These are phyloP conservation scores for Lordiphosa collinella DNA, from an alignment of 1,140 invertebrate species.

Conservation along the genomic window DNA sequence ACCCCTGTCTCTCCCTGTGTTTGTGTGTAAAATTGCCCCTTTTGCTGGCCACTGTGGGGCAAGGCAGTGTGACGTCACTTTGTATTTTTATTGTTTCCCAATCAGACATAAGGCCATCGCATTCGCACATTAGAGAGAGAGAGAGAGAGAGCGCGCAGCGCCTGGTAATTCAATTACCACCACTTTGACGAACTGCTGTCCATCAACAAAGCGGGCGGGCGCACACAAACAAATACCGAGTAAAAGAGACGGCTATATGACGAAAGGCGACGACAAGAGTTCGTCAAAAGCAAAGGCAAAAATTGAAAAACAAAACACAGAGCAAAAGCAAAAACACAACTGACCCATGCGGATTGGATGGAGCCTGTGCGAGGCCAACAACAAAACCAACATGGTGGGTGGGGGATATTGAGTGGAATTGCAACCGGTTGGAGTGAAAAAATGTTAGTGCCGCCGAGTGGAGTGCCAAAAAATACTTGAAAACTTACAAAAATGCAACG, in stretches of 20 bases:
- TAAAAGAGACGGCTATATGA: conserved; percentile 61
- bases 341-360: conserved; percentile 55
- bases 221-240: conserved; percentile 9
- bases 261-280: conserved; percentile 74
- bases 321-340: conserved; percentile 37
- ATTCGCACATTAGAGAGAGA: conserved; percentile 36
- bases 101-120: conserved; percentile 47
- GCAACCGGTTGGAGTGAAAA: conserved; percentile 9
- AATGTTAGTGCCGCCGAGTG: conserved; percentile 35
- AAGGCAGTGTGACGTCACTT: conserved; percentile 51
- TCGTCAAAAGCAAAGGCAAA: conserved; percentile 55
- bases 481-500: conserved; percentile 47
- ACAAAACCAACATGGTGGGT: conserved; percentile 37
- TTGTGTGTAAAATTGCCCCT: conserved; percentile 2
- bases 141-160: background rate
- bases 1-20: conserved; percentile 29
- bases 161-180: conserved; percentile 69
- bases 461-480: conserved; percentile 52
- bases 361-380: conserved; percentile 28
- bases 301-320: conserved; percentile 26
- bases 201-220: conserved; percentile 43
- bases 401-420: conserved; percentile 16
- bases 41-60: background rate
- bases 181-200: conserved; percentile 78
- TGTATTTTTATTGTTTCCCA: conserved; percentile 60